phyloP scores from a whole-genome alignment of 92 coral and sea anemone genomes.

The Epizoanthus scotinus region DNA sequence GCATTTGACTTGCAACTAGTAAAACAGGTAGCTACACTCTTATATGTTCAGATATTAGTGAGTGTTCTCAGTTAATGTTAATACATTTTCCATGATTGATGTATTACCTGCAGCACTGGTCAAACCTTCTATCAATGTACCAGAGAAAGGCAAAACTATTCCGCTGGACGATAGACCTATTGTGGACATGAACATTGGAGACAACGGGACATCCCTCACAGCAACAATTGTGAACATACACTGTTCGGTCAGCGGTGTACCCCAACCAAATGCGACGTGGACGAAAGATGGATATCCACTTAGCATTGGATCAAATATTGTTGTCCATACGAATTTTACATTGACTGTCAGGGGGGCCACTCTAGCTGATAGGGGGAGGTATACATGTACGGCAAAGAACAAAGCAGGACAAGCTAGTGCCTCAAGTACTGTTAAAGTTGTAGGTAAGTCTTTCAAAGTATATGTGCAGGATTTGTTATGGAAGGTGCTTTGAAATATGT shows the following conservation, averaged over 20 bases:
- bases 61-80: no score
- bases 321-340: slow-evolving; percentile 56
- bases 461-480: not conserved
- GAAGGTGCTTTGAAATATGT: no score
- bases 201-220: slow-evolving; percentile 52
- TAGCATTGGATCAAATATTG: slow-evolving; percentile 38
- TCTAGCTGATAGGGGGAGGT: slow-evolving; percentile 63
- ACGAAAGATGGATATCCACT: slow-evolving; percentile 56
- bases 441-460: slow-evolving; percentile 44
- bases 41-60: no score
- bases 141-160: slow-evolving; percentile 31
- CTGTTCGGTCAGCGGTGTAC: slow-evolving; percentile 73
- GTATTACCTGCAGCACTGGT: slow-evolving; percentile 44
- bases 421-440: slow-evolving; percentile 52
- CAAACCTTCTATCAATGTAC: slow-evolving; percentile 52
- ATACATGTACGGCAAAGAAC: slow-evolving; percentile 68
- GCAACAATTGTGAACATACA: slow-evolving; percentile 54
- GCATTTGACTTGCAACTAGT: no score
- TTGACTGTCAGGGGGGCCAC: slow-evolving; percentile 50
- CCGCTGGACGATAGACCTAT: slow-evolving; percentile 36
- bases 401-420: slow-evolving; percentile 55
- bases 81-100: not conserved
- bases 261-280: slow-evolving; percentile 70
- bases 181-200: slow-evolving; percentile 59
- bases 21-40: no score